A percentile compares a stretch with the other conserved stretches of the same genome.
Conservation (phyloP, 2,113 vertebrate species). For the Cebus imitator region DNA sequence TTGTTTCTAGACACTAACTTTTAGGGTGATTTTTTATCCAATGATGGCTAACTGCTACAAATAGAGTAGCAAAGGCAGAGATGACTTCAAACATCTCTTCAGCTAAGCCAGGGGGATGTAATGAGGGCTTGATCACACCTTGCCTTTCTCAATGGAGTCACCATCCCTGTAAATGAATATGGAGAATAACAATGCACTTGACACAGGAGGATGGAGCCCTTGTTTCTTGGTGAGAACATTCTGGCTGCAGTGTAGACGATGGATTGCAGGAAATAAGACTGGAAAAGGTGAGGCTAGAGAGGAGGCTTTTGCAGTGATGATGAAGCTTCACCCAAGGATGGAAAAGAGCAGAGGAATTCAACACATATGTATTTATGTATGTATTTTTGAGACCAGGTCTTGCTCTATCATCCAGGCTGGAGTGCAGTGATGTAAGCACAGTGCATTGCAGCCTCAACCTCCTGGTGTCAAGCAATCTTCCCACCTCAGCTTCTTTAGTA, state of each 20-base stretch:
- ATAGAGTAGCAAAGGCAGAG: not conserved
- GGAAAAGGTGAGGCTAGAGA: too few species aligned
- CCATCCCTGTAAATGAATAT: not conserved
- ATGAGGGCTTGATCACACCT: not conserved
- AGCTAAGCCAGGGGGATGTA: not conserved
- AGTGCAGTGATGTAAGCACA: too few species aligned
- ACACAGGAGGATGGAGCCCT: rapidly evolving
- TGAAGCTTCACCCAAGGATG: rapidly evolving
- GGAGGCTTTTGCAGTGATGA: not conserved
- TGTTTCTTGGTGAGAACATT: not conserved
- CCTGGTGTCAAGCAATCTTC: too few species aligned
- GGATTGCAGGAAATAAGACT: not conserved
- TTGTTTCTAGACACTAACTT: not conserved
- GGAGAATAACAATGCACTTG: not conserved
- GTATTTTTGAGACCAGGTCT: too few species aligned
- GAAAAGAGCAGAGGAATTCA: not conserved
- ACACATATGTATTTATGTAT: not conserved
- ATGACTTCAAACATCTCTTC: not conserved
- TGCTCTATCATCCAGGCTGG: too few species aligned
- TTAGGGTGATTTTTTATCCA: not conserved
- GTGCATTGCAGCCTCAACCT: too few species aligned
- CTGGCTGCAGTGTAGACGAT: not conserved
- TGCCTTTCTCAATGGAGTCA: not conserved
- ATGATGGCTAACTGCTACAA: not conserved
- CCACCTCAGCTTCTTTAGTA: too few species aligned